Percentiles rank a stretch among this genome's conserved stretches.
Evolutionary conservation across 2,797 vertebrate genomes (phyloP).

Genomic region (Oceanodroma leucorhoa): DNA sequence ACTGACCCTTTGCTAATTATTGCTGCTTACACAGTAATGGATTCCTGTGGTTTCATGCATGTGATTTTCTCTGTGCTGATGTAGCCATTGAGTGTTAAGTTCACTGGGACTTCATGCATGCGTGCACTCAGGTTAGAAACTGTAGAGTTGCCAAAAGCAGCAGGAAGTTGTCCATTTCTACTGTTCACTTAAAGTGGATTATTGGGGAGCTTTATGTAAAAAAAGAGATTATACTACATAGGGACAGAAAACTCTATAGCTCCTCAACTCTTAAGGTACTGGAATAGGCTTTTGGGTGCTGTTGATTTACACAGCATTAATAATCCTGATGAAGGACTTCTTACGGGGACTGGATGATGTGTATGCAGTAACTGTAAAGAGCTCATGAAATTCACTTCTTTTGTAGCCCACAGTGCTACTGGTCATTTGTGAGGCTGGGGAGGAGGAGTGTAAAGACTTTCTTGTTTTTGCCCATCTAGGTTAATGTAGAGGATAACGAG

Average conservation of each 20-base stretch:
- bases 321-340: background rate
- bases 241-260: background rate
- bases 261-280: background rate
- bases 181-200: background rate
- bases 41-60: background rate
- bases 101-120: background rate
- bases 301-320: background rate
- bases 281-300: background rate
- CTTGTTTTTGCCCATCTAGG: background rate
- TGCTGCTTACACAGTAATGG: background rate
- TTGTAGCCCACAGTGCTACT: background rate
- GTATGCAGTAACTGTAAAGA: background rate
- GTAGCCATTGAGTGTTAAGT: background rate
- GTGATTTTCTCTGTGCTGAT: slow-evolving; percentile 9
- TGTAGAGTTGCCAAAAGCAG: background rate
- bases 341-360: background rate
- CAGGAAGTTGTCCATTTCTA: background rate
- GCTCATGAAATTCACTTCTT: background rate
- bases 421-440: background rate
- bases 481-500: background rate
- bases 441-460: background rate
- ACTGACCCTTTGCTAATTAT: background rate
- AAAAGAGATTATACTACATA: background rate
- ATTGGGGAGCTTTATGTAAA: background rate
- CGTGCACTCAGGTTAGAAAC: background rate